Base-by-base conservation (phyloP, 1,140 invertebrate species). In the Neotoxoptera formosana region DNA sequence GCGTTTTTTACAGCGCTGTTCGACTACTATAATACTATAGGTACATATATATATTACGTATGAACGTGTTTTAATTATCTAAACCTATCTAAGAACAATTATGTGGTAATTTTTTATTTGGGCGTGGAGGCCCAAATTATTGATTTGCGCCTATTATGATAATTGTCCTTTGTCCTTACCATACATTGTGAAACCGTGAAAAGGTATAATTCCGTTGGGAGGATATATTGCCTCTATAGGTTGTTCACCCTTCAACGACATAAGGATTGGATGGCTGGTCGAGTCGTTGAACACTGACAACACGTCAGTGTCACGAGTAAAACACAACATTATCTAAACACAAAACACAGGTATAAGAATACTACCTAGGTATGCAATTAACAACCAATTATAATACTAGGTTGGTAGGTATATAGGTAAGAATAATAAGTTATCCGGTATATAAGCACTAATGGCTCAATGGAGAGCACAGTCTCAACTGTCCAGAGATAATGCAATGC, bases 121-220 rank as follows among this genome's bases (percentile, higher is more conserved):
- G 8, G 23, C 1, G 23, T 2, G 7, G 7, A 8, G 53, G 7
- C 25, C 56, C 56, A 30, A 30, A 30, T 30, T 25, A 2, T 60
- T 60, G 56, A 60, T 60, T 60, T 60, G 8, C 56, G 25, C 25
- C 25, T 30, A 30, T 11, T 11, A 60, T 60, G 9, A 67, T 67
- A 11, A 67, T 67, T 67, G 53, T 56, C 48, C 30, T 56, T 25
- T 0, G 21, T 51, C 94, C 96, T 96, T 96, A 98, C 98, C 98
- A 95, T 99, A 99, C 98, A 99, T 99, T 20, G 98, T 98, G 95
- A 99, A 99, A 2, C 98, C 99, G 95, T 99, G 98, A 95, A 99
- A 99, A 17, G 99, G 99, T 94, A 99, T 98, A 34, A 99, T 97
- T 11, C 98, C 98, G 95, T 97, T 98, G 1, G 98, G 98, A 30